Evolutionary conservation across 2,113 vertebrate genomes (phyloP).

Genomic region (Arizona elegans): DNA sequence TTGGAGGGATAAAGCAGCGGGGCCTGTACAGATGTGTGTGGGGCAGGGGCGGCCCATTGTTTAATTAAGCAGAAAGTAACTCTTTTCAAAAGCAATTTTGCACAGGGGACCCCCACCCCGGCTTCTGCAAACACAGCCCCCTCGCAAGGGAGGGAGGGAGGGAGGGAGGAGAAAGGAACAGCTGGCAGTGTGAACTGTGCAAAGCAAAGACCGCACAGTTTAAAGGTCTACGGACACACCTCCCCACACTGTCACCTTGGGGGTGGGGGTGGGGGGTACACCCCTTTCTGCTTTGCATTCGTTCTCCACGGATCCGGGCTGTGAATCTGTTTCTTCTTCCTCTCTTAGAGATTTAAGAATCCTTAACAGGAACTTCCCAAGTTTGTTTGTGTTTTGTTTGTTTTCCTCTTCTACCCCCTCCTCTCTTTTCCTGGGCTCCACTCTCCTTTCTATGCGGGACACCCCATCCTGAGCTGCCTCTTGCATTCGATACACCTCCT

Average conservation of each 20-base stretch:
- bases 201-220: conserved; percentile 82
- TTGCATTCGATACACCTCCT: not conserved
- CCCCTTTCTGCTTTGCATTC: not conserved
- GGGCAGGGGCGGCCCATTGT: conserved; percentile 76
- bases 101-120: conserved; percentile 68
- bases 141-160: conserved; percentile 49
- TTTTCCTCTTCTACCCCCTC: not conserved
- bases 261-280: no score
- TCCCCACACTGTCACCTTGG: not conserved
- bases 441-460: not conserved
- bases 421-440: not conserved
- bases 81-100: conserved; percentile 88
- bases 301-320: not conserved
- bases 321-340: not conserved
- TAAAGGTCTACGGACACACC: conserved; percentile 62
- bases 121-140: conserved; percentile 82
- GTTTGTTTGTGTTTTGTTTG: no score
- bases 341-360: no score
- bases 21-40: conserved; percentile 97
- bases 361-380: not conserved
- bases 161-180: conserved; percentile 79
- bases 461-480: not conserved
- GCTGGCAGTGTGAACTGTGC: conserved; percentile 84
- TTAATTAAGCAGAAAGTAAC: conserved; percentile 85
- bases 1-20: conserved; percentile 77